These are phyloP conservation scores for Tyto alba DNA, from an alignment of 2,113 vertebrate species.

Conservation along the genomic window DNA sequence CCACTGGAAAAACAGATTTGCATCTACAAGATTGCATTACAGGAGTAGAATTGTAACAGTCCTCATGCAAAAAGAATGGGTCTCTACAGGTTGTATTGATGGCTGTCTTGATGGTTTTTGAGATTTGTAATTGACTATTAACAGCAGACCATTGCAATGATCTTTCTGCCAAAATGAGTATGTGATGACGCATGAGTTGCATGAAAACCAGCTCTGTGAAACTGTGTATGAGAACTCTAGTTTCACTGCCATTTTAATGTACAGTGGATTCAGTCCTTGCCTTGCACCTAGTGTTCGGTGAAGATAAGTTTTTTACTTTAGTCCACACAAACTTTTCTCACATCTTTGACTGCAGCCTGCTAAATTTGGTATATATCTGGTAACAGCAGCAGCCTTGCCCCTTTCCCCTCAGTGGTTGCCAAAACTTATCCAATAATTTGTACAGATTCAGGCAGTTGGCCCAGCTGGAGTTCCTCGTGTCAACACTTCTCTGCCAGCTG, in stretches of 20 bases:
- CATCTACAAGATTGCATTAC: background rate
- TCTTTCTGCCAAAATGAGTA: background rate
- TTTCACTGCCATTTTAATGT: background rate
- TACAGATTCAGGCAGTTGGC: background rate
- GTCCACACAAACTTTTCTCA: background rate
- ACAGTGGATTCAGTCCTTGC: background rate
- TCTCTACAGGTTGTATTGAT: background rate
- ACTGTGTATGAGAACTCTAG: background rate
- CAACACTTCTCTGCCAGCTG: background rate
- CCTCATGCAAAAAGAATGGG: background rate
- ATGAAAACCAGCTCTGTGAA: background rate
- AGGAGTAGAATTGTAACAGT: background rate
- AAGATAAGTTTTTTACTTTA: background rate
- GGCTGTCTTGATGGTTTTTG: background rate
- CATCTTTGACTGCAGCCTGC: background rate
- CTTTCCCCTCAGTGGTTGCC: rapidly evolving
- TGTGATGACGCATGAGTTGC: background rate
- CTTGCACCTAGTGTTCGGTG: background rate
- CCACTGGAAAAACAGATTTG: background rate
- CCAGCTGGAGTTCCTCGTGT: background rate
- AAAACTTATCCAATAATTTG: background rate
- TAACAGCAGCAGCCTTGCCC: background rate
- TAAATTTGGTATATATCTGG: background rate
- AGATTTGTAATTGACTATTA: background rate
- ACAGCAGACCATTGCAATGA: background rate